Percentiles rank a stretch among this genome's conserved stretches.
Conservation (phyloP, 2,113 vertebrate genomes). For the Macroglossus sobrinus region DNA sequence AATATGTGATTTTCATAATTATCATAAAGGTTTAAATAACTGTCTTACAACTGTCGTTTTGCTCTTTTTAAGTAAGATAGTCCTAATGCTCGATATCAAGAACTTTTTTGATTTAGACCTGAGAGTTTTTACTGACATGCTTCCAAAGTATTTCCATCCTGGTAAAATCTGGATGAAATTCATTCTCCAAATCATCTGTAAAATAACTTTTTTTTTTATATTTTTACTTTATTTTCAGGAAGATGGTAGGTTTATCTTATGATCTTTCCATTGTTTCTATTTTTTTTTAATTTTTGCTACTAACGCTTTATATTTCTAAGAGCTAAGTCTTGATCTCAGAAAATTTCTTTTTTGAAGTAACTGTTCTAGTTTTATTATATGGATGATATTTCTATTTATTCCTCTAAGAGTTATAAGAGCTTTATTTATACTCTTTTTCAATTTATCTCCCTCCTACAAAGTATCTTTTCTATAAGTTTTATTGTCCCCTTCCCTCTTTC, state of each 20-base stretch:
- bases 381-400: neutral
- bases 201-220: neutral
- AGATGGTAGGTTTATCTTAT: neutral
- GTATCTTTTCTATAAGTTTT: neutral
- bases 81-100: neutral
- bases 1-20: neutral
- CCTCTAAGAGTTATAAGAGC: neutral
- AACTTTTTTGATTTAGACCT: neutral
- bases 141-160: neutral
- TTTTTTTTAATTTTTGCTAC: neutral
- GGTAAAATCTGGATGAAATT: neutral
- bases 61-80: neutral
- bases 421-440: neutral
- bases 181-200: neutral
- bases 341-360: neutral
- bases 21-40: neutral
- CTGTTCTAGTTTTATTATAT: neutral
- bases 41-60: neutral
- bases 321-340: neutral
- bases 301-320: neutral
- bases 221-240: neutral
- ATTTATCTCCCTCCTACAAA: neutral
- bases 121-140: neutral
- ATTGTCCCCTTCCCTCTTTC: neutral
- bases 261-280: neutral